Conservation (phyloP, 1,140 invertebrate genomes). For the Limonius californicus region DNA sequence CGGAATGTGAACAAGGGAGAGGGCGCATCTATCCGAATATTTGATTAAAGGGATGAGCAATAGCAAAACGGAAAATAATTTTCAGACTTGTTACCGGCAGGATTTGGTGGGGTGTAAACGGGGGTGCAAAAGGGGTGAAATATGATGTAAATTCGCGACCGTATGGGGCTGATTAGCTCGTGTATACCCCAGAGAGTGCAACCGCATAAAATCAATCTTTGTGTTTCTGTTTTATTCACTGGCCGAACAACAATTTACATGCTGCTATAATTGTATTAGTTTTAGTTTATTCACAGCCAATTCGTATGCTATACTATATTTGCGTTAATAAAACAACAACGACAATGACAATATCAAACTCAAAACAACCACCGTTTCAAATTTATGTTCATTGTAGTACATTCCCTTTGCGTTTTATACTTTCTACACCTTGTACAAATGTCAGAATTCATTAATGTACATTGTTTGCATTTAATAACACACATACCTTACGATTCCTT, state of each 20-base stretch:
- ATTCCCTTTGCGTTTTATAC: too few species aligned
- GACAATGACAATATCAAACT: too few species aligned
- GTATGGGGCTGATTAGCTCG: slow-evolving; percentile 25
- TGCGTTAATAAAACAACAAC: too few species aligned
- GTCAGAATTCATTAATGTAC: too few species aligned
- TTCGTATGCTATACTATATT: too few species aligned
- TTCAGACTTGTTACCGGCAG: slow-evolving; percentile 7
- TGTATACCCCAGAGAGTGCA: slow-evolving; percentile 21
- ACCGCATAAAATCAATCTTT: slow-evolving; percentile 26
- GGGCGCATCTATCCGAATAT: neutral
- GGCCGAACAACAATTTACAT: neutral
- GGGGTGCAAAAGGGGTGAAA: slow-evolving; percentile 17
- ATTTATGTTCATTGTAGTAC: too few species aligned
- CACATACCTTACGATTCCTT: too few species aligned
- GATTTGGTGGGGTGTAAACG: neutral
- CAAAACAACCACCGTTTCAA: too few species aligned
- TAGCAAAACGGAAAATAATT: slow-evolving; percentile 14
- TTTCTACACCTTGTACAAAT: too few species aligned
- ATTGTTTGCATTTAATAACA: too few species aligned
- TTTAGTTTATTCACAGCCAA: neutral
- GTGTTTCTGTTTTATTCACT: slow-evolving; percentile 1
- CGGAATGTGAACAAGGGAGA: neutral
- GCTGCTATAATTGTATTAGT: neutral
- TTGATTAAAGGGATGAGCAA: slow-evolving; percentile 12
- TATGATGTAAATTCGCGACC: slow-evolving; percentile 24